phyloP scores from a whole-genome alignment of 2,888 invertebrate genomes.

The Hypercompe scribonia region DNA sequence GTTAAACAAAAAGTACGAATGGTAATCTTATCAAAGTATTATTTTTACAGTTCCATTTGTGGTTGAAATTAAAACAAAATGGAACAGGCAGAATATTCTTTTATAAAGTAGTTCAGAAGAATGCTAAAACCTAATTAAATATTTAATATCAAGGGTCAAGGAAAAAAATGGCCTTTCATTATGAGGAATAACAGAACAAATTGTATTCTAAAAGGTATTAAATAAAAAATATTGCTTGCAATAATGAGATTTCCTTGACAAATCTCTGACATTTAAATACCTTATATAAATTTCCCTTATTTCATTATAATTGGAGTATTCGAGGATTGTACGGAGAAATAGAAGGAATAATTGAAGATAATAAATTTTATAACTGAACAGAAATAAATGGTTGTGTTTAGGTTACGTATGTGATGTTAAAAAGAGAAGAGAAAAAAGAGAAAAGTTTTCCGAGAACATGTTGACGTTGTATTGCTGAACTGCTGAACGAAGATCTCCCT shows the following conservation, averaged over 20 bases:
- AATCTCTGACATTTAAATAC: slow-evolving; percentile 36
- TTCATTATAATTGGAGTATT: slow-evolving; percentile 20
- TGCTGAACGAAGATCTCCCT: too few relatives aligned
- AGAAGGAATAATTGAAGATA: slow-evolving; percentile 57
- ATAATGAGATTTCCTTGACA: slow-evolving; percentile 29
- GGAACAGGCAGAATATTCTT: background rate
- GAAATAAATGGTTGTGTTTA: slow-evolving; percentile 20
- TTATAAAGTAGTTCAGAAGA: background rate
- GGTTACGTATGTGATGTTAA: background rate
- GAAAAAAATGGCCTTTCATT: slow-evolving; percentile 14
- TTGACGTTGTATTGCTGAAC: background rate
- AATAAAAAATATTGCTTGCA: slow-evolving; percentile 27
- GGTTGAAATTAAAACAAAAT: background rate
- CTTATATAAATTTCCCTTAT: slow-evolving; percentile 30
- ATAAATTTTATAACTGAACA: slow-evolving; percentile 49
- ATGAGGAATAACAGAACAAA: background rate
- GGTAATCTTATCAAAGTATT: background rate
- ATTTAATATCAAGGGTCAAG: slow-evolving; percentile 13
- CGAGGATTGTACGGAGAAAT: slow-evolving; percentile 32
- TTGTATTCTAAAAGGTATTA: slow-evolving; percentile 13
- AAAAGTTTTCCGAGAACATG: background rate
- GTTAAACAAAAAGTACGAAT: background rate
- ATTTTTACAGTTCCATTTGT: background rate
- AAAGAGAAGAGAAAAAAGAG: too few relatives aligned
- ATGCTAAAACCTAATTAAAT: slow-evolving; percentile 1